These are phyloP conservation scores for Melinopterus prodromus DNA, from an alignment of 2,888 invertebrate genomes.

Conservation along the genomic window DNA sequence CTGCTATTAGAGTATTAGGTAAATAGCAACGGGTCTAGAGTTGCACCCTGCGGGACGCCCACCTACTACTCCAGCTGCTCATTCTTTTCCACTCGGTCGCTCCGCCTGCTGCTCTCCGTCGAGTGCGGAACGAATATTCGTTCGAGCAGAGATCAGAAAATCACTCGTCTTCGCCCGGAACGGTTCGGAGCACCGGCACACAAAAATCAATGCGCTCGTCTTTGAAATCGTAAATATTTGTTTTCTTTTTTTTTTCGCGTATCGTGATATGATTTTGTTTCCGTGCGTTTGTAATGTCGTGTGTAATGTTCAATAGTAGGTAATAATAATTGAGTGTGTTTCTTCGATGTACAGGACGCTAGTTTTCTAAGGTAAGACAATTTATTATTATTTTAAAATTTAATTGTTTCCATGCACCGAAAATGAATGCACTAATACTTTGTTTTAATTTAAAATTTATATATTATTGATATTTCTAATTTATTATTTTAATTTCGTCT, in stretches of 20 bases:
- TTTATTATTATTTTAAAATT: no score
- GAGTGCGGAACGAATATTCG: no score
- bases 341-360: no score
- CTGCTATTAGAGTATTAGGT: neutral
- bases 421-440: no score
- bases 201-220: conserved; percentile 35
- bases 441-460: no score
- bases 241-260: conserved; percentile 29
- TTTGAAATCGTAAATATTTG: conserved; percentile 35
- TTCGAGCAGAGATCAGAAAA: neutral
- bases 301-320: neutral
- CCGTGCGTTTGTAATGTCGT: neutral
- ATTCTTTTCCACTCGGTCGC: conserved; percentile 13
- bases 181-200: conserved; percentile 12
- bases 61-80: conserved; percentile 6
- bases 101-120: no score
- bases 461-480: no score
- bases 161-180: neutral
- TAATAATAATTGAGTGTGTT: no score
- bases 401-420: no score
- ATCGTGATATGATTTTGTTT: neutral
- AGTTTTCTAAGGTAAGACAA: no score
- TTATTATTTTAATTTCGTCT: no score
- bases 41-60: neutral
- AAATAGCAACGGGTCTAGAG: neutral